These are phyloP conservation scores for Centropristis striata DNA, from an alignment of 2,113 vertebrate genomes.

Conservation along the genomic window DNA sequence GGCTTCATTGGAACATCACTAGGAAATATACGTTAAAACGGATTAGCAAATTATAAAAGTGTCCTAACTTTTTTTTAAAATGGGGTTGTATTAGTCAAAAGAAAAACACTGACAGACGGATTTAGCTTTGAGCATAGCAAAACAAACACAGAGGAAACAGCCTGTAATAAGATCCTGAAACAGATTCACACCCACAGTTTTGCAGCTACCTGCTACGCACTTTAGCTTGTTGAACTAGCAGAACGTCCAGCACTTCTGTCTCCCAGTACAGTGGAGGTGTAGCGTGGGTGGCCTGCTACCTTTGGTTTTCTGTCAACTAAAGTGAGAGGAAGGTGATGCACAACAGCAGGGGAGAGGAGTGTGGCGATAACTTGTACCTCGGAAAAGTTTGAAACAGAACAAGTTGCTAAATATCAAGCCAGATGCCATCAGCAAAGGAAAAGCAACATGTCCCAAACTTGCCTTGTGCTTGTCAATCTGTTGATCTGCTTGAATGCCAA, in stretches of 20 bases:
- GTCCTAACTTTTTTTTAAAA: too few species aligned
- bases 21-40: too few species aligned
- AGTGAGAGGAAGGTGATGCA: not conserved
- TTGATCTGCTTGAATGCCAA: not conserved
- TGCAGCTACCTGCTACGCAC: not conserved
- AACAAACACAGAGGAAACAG: not conserved
- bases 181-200: not conserved
- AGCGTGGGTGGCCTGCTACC: not conserved
- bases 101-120: not conserved
- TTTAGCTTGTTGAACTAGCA: not conserved
- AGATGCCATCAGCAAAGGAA: conserved; percentile 3
- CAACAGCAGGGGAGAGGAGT: not conserved
- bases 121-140: not conserved
- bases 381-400: conserved; percentile 4
- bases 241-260: not conserved
- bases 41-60: too few species aligned
- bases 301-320: not conserved
- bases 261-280: not conserved
- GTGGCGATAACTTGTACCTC: not conserved
- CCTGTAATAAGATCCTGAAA: not conserved
- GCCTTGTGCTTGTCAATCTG: conserved; percentile 1
- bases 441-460: conserved; percentile 5
- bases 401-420: not conserved
- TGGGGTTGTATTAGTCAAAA: too few species aligned
- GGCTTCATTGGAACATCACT: too few species aligned